Conservation (phyloP, 2,797 vertebrate genomes). For the Sebastolobus alascanus region DNA sequence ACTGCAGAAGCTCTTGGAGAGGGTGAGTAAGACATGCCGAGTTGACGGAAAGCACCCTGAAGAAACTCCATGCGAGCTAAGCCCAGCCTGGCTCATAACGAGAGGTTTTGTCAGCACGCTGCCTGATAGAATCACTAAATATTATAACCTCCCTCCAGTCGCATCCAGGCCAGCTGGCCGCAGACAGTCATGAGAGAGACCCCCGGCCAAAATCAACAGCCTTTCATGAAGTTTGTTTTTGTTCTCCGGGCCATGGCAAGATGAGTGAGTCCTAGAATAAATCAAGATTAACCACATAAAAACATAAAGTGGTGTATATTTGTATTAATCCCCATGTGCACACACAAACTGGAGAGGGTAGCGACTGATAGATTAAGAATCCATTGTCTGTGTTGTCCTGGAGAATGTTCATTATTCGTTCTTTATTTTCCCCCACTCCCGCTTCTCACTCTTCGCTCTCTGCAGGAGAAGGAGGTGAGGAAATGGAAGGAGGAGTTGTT, state of each 20-base stretch:
- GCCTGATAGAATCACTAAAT: conserved; percentile 78
- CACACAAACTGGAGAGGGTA: conserved; percentile 23
- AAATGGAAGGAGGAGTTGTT: conserved; percentile 98
- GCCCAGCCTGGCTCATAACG: conserved; percentile 55
- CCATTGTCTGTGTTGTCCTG: conserved; percentile 39
- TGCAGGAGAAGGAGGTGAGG: conserved; percentile 96
- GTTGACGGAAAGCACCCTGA: conserved; percentile 58
- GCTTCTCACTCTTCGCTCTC: conserved; percentile 33
- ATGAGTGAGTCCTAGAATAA: conserved; percentile 77
- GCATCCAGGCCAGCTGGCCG: conserved; percentile 72
- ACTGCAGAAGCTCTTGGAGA: conserved; percentile 97
- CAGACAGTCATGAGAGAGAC: conserved; percentile 71
- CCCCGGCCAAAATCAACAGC: conserved; percentile 75
- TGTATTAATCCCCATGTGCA: conserved; percentile 57
- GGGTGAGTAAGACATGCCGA: conserved; percentile 86
- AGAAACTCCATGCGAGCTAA: conserved; percentile 49
- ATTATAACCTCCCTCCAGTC: conserved; percentile 64
- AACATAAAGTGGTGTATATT: conserved; percentile 73
- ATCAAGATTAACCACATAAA: conserved; percentile 77
- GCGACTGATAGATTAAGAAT: conserved; percentile 43
- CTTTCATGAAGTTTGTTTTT: conserved; percentile 83
- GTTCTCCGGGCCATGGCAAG: conserved; percentile 61
- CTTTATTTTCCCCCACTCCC: conserved; percentile 13
- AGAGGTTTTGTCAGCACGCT: conserved; percentile 74
- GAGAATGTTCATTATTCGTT: conserved; percentile 23